Conservation (phyloP, 2,113 vertebrate species). For the Acanthochromis polyacanthus region DNA sequence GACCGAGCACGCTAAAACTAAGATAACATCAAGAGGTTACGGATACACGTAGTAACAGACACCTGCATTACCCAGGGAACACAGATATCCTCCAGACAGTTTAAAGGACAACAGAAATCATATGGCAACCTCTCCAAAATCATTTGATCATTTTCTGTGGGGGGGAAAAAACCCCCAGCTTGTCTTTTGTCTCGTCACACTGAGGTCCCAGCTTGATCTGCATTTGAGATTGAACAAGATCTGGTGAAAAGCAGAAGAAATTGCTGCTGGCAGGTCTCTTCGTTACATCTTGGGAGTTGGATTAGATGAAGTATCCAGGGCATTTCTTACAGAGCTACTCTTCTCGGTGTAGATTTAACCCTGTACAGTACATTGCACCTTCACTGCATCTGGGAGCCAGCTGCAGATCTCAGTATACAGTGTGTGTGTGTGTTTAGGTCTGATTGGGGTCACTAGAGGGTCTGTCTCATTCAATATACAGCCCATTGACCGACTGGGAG, state of each 20-base stretch:
- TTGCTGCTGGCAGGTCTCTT: conserved; percentile 65
- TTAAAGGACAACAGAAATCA: conserved; percentile 55
- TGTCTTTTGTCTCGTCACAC: conserved; percentile 67
- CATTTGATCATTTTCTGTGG: conserved; percentile 54
- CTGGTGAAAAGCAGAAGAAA: conserved; percentile 50
- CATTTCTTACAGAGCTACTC: conserved; percentile 54
- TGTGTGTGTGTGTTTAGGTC: conserved; percentile 39
- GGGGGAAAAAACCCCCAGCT: neutral
- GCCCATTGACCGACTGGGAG: conserved; percentile 56
- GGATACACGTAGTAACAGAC: conserved; percentile 39
- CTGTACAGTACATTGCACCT: conserved; percentile 45
- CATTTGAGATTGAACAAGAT: conserved; percentile 64
- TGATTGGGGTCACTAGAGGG: conserved; percentile 73
- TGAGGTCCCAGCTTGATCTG: conserved; percentile 63
- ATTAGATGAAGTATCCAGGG: conserved; percentile 66
- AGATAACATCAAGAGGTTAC: conserved; percentile 59
- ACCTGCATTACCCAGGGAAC: conserved; percentile 48
- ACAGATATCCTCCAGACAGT: conserved; percentile 42
- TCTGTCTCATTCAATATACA: conserved; percentile 68
- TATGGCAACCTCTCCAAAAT: conserved; percentile 42
- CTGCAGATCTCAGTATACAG: conserved; percentile 67
- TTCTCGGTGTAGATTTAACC: conserved; percentile 59
- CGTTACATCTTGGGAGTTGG: conserved; percentile 56
- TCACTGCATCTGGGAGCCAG: conserved; percentile 83
- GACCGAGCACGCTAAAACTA: conserved; percentile 18